A percentile compares a stretch with the other conserved stretches of the same genome.
These are phyloP conservation scores for Dallia pectoralis DNA, from an alignment of 2,797 vertebrate species.

Conservation along the genomic window DNA sequence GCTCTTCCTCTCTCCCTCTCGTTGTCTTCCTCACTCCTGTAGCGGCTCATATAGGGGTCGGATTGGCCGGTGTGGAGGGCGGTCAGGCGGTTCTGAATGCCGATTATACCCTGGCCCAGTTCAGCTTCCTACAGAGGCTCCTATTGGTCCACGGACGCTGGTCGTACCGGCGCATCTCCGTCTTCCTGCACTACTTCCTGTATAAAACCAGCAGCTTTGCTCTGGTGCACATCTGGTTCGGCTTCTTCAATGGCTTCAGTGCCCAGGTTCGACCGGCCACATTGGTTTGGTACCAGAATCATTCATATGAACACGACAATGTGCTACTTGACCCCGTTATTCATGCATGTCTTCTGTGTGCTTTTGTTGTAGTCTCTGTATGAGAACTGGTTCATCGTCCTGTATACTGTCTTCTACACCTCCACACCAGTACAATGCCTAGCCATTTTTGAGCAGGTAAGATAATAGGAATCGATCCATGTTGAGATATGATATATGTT, in stretches of 20 bases:
- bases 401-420: conserved; percentile 86
- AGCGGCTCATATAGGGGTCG: conserved; percentile 92
- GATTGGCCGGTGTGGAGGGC: conserved; percentile 86
- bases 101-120: conserved; percentile 87
- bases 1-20: neutral
- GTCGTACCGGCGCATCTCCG: conserved; percentile 85
- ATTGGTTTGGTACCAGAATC: neutral
- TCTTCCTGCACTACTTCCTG: conserved; percentile 88
- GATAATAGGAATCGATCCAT: conserved; percentile 7
- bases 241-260: conserved; percentile 86
- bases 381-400: conserved; percentile 88
- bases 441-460: conserved; percentile 89
- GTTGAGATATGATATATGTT: neutral
- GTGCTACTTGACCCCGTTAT: neutral
- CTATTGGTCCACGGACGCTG: conserved; percentile 92
- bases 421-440: conserved; percentile 75
- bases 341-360: neutral
- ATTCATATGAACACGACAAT: neutral
- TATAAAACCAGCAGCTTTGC: conserved; percentile 88
- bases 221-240: conserved; percentile 87
- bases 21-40: neutral
- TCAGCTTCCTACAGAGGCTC: conserved; percentile 83
- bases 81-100: conserved; percentile 89
- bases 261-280: conserved; percentile 77
- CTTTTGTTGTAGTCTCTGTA: conserved; percentile 78